Base-by-base conservation (phyloP, 2,888 invertebrate species). In the Tenodera sinensis region DNA sequence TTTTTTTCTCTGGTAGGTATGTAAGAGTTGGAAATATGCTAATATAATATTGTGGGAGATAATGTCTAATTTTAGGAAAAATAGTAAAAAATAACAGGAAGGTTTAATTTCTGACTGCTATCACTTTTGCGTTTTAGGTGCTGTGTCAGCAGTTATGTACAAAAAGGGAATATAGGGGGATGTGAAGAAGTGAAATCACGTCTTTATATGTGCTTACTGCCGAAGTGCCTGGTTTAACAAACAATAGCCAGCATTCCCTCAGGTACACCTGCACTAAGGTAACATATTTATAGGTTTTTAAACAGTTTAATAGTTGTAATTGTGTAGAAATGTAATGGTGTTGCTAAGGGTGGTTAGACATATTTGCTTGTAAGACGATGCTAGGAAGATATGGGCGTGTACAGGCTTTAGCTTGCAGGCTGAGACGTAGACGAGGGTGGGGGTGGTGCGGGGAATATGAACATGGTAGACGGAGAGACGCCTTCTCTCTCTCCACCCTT, bases 401-500 rank as follows among this genome's bases (percentile, higher is more conserved):
- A 71, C 54, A 25, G 54, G 54, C 54, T 71, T 71, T 71, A 25
- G 54, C 54, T 71, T 71, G 54, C 20, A 4, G 87, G 83, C 25
- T 83, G n/a, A 87, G 81, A 83, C 34, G 34, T 82, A n/a, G 83
- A 2, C 27, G 42, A 84, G 42, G 30, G 28, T n/a, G 42, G 88
- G 42, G 30, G 28, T 71, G 84, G 9, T 54, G n/a, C 81, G 84
- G 81, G 54, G 84, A n/a, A 81, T 84, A 85, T 54, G 88, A 84
- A 88, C 84, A 88, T 88, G 88, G 88, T 82, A 88, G 88, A 88
- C 84, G 25, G 84, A 88, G 71, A 30, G 84, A 84, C 88, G 84
- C 84, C 84, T 88, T 84, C 88, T 85, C 84, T 28, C 84, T 88
- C 88, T 88, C 84, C 14, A 42, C 42, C 42, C 85, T 34, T 85